Conservation (phyloP, 2,888 invertebrate genomes). For the Melipona bicolor region DNA sequence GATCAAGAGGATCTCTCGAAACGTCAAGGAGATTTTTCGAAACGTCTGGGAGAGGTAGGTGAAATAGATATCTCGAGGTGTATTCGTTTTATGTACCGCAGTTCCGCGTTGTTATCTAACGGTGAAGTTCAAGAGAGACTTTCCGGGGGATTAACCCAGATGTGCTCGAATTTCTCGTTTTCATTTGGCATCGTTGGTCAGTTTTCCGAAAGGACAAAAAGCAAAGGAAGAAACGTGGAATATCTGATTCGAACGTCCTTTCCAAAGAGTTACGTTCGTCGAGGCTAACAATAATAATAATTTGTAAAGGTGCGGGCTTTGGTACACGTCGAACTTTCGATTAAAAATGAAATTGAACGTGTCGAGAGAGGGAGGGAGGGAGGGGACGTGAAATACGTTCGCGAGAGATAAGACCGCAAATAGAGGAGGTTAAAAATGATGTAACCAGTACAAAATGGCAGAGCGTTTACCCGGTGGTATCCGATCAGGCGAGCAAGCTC, state of each 20-base stretch:
- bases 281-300: not conserved
- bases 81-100: not conserved
- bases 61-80: not conserved
- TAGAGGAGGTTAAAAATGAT: not conserved
- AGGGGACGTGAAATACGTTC: not conserved
- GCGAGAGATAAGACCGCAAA: not conserved
- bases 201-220: too few relatives aligned
- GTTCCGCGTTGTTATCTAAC: not conserved
- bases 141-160: not conserved
- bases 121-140: not conserved
- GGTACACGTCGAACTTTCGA: not conserved
- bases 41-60: not conserved
- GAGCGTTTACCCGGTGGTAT: constrained; percentile 5
- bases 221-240: not conserved
- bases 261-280: not conserved
- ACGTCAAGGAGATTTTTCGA: not conserved
- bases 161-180: not conserved
- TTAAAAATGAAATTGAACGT: not conserved
- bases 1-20: not conserved
- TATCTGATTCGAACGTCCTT: too few relatives aligned
- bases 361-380: not conserved
- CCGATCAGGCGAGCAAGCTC: constrained; percentile 4
- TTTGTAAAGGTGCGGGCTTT: not conserved
- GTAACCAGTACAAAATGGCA: not conserved
- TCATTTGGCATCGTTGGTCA: too few relatives aligned